Evolutionary conservation across 2,797 vertebrate species (phyloP).

Genomic region (Oryzias dopingdopingensis): DNA sequence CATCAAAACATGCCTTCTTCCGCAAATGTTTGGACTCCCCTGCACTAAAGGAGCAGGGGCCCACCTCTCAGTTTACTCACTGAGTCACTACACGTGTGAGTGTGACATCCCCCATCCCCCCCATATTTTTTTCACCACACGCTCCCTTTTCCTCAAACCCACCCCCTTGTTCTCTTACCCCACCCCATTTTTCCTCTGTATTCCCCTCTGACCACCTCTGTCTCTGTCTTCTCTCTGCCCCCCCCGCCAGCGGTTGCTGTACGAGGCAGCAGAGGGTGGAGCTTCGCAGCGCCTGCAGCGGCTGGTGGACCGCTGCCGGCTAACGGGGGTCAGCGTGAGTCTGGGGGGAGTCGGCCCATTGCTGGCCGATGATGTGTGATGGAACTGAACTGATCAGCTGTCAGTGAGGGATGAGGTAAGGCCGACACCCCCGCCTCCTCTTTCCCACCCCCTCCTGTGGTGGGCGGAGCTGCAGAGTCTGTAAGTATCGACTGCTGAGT

Average conservation of each 20-base stretch:
- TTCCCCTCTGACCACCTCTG: background rate
- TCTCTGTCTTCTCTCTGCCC: conserved; percentile 37
- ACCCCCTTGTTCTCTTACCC: background rate
- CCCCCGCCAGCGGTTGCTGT: conserved; percentile 88
- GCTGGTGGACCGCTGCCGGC: conserved; percentile 91
- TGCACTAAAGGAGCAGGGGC: too few relatives aligned
- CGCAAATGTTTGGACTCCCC: too few relatives aligned
- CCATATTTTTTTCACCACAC: too few relatives aligned
- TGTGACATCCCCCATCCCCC: too few relatives aligned
- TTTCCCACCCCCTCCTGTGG: conserved; percentile 30
- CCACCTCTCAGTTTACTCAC: too few relatives aligned
- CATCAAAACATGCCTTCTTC: too few relatives aligned
- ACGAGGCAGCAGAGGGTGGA: conserved; percentile 92
- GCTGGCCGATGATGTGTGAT: conserved; percentile 15
- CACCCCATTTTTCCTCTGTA: conserved; percentile 11
- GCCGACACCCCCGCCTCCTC: conserved; percentile 64
- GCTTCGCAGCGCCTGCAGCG: conserved; percentile 92
- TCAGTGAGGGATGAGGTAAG: conserved; percentile 61
- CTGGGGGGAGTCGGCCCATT: conserved; percentile 5
- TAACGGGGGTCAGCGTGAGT: conserved; percentile 73
- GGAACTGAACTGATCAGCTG: conserved; percentile 23
- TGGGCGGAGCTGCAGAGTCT: conserved; percentile 78
- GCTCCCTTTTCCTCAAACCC: background rate
- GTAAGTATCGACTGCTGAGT: conserved; percentile 92
- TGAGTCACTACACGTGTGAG: too few relatives aligned